These are phyloP conservation scores for Yponomeuta malinellus DNA, from an alignment of 2,888 invertebrate species.

Conservation along the genomic window DNA sequence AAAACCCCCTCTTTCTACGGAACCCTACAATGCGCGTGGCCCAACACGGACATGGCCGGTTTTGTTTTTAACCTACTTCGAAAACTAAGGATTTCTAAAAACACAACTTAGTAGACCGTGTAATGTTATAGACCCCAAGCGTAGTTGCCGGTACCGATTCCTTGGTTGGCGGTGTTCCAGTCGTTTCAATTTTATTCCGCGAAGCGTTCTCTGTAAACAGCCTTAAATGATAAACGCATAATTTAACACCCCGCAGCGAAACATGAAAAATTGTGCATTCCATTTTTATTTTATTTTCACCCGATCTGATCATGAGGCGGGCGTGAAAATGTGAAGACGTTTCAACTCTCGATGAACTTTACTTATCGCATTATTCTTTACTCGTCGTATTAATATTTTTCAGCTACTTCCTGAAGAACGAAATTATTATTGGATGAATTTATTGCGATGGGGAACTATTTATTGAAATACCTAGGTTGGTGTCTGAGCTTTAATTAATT, in stretches of 20 bases:
- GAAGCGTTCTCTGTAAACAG: constrained; percentile 64
- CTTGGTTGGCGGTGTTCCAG: constrained; percentile 61
- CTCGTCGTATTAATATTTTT: too few species aligned
- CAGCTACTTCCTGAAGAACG: too few species aligned
- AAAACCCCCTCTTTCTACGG: too few species aligned
- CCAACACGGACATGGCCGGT: too few species aligned
- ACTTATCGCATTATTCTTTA: not conserved
- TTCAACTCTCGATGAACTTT: not conserved
- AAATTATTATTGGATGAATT: not conserved
- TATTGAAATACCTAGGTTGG: not conserved
- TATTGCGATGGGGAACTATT: not conserved
- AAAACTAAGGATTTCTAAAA: too few species aligned
- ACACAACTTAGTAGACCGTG: too few species aligned
- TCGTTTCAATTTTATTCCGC: constrained; percentile 70
- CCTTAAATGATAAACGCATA: constrained; percentile 72
- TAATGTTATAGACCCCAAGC: not conserved
- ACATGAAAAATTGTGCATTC: constrained; percentile 63
- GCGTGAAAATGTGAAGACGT: not conserved
- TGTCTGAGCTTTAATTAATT: not conserved
- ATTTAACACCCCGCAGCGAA: constrained; percentile 61
- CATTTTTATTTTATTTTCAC: constrained; percentile 45
- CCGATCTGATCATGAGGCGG: not conserved
- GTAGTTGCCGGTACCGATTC: not conserved
- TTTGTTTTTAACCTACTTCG: too few species aligned
- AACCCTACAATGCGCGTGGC: too few species aligned